These are phyloP conservation scores for Sphyrna mokarran DNA, from an alignment of 2,113 vertebrate genomes.

Conservation along the genomic window DNA sequence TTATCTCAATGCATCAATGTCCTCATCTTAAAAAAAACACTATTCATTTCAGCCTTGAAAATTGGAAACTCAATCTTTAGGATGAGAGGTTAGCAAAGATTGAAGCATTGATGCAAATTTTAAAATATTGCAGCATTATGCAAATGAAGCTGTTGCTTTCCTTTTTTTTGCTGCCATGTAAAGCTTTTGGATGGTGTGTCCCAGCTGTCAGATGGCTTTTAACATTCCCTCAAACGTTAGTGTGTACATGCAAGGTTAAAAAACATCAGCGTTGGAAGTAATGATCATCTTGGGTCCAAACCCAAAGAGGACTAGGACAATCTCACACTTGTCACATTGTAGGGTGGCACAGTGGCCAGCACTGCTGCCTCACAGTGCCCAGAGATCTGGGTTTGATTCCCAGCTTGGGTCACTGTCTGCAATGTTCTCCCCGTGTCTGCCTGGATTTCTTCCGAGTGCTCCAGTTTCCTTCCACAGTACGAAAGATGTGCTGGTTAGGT, in stretches of 20 bases:
- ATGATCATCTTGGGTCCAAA: not conserved
- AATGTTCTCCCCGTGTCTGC: too few relatives aligned
- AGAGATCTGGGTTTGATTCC: too few relatives aligned
- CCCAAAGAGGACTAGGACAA: not conserved
- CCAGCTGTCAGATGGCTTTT: not conserved
- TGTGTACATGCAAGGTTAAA: not conserved
- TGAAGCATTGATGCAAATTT: not conserved
- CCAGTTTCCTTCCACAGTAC: too few relatives aligned
- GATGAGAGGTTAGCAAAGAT: not conserved
- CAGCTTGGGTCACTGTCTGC: too few relatives aligned
- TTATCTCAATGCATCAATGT: not conserved
- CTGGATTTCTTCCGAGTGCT: too few relatives aligned
- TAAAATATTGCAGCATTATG: not conserved
- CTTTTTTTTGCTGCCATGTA: not conserved
- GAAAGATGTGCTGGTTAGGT: too few relatives aligned
- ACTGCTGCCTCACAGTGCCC: too few relatives aligned
- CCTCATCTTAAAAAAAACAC: not conserved
- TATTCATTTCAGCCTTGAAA: not conserved
- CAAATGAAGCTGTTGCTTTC: not conserved
- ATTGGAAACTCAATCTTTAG: not conserved
- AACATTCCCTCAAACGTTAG: not conserved
- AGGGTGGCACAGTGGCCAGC: too few relatives aligned
- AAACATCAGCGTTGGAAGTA: not conserved
- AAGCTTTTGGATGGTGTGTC: not conserved
- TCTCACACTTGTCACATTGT: not conserved